Evolutionary conservation across 2,797 vertebrate species (phyloP).

Genomic region (Mormyrus hasselquistii): DNA sequence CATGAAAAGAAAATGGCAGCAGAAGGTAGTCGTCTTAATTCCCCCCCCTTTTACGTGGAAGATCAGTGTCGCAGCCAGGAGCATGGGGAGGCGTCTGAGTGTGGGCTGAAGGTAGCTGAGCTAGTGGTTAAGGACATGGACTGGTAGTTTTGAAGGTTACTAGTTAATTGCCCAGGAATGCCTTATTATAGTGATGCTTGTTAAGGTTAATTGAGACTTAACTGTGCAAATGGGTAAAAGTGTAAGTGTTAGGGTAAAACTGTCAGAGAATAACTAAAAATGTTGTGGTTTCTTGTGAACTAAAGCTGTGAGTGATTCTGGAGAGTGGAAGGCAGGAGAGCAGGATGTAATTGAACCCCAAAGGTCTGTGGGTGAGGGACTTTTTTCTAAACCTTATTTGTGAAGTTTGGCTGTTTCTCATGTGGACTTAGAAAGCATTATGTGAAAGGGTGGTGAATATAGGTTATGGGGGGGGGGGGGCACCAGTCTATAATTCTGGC

Average conservation of each 20-base stretch:
- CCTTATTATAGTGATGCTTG: not conserved
- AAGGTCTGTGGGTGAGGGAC: not conserved
- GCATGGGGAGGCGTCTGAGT: not conserved
- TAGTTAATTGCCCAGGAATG: not conserved
- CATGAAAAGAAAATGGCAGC: not conserved
- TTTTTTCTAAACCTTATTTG: not conserved
- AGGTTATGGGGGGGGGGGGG: not conserved
- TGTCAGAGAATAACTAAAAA: not conserved
- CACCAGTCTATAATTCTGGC: not conserved
- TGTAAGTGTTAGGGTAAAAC: not conserved
- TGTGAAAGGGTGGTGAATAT: not conserved
- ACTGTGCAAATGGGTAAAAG: not conserved
- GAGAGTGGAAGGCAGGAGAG: not conserved
- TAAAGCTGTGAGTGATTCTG: not conserved
- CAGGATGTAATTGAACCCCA: not conserved
- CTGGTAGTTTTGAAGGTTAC: not conserved
- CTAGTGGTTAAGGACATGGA: not conserved
- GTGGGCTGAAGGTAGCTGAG: not conserved
- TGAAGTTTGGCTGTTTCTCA: not conserved
- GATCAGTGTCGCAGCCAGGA: not conserved
- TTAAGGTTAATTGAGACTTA: not conserved
- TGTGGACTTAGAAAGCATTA: not conserved
- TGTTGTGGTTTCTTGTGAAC: not conserved
- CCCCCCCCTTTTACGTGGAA: not conserved
- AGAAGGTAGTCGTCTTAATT: not conserved